phyloP scores from a whole-genome alignment of 2,888 invertebrate species.

The Phania funesta region DNA sequence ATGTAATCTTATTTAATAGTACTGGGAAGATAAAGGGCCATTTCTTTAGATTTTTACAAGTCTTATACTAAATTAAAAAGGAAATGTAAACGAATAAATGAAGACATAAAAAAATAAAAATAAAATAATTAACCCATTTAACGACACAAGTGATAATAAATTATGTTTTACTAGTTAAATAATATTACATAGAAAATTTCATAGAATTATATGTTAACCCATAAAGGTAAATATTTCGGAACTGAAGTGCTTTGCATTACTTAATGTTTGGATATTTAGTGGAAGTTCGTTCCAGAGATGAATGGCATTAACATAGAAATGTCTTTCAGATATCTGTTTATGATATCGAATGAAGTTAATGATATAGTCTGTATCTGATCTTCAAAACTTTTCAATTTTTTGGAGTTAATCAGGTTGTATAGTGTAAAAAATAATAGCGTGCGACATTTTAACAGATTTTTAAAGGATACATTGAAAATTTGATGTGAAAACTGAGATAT shows the following conservation, averaged over 20 bases:
- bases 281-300: neutral
- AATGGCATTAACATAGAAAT: neutral
- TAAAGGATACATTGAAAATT: neutral
- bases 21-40: no score
- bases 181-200: no score
- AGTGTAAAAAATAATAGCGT: neutral
- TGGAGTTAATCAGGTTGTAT: neutral
- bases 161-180: no score
- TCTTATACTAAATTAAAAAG: no score
- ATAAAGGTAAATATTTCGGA: no score
- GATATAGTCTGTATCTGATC: neutral
- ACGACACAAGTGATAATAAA: no score
- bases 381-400: neutral
- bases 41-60: no score
- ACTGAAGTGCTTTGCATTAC: neutral
- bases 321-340: neutral
- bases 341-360: neutral
- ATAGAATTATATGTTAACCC: no score
- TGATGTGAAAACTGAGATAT: neutral
- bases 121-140: no score
- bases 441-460: neutral
- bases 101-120: no score
- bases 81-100: no score
- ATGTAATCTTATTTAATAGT: no score
- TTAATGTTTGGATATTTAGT: neutral